Percentiles rank a stretch among this genome's conserved stretches.
phyloP scores from a whole-genome alignment of 2,797 vertebrate genomes.

The Propithecus deckenii region DNA sequence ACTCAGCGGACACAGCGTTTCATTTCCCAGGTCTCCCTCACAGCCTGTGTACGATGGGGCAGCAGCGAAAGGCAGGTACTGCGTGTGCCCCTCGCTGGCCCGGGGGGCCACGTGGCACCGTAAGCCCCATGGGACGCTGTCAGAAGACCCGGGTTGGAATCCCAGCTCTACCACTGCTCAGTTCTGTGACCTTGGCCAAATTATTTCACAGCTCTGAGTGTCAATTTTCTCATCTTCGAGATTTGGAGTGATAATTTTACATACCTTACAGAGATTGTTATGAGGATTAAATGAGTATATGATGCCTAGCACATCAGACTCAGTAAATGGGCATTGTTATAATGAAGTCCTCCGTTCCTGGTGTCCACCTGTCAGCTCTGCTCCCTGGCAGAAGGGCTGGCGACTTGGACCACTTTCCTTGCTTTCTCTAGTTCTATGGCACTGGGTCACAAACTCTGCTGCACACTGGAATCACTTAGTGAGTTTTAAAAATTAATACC shows the following conservation, averaged over 20 bases:
- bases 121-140: accelerated
- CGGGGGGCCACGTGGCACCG: accelerated
- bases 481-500: neutral
- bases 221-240: neutral
- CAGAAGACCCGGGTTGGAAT: neutral
- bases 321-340: neutral
- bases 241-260: no score
- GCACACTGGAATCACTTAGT: neutral
- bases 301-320: neutral
- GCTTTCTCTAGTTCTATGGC: neutral
- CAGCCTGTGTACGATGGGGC: accelerated
- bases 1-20: accelerated
- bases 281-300: accelerated
- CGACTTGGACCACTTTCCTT: neutral
- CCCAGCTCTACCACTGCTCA: neutral
- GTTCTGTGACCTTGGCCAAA: neutral
- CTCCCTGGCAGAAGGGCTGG: neutral
- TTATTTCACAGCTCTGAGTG: neutral
- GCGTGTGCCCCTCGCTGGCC: neutral
- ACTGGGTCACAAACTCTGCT: neutral
- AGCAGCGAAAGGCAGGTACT: accelerated
- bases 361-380: neutral
- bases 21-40: neutral
- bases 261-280: neutral
- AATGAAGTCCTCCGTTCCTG: neutral